These are phyloP conservation scores for Spialia ferax DNA, from an alignment of 2,888 invertebrate genomes.

Conservation along the genomic window DNA sequence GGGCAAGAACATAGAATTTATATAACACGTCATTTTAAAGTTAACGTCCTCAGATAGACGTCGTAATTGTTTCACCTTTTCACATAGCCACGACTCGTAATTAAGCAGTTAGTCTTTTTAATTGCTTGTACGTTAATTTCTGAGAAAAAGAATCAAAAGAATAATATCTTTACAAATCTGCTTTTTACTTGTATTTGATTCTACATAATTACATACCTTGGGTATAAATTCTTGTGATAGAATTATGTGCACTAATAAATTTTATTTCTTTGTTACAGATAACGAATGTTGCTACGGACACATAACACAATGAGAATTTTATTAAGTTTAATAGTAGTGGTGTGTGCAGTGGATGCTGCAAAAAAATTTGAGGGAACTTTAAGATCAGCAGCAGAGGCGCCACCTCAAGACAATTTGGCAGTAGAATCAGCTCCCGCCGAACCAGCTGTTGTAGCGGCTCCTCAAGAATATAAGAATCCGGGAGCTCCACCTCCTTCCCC, in stretches of 20 bases:
- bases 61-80: constrained; percentile 63
- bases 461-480: constrained; percentile 77
- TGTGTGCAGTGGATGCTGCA: constrained; percentile 76
- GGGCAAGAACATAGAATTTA: constrained; percentile 51
- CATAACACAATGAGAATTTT: constrained; percentile 78
- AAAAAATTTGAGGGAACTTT: constrained; percentile 81
- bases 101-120: constrained; percentile 37
- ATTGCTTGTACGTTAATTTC: constrained; percentile 22
- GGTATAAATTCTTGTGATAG: neutral
- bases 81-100: constrained; percentile 47
- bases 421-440: constrained; percentile 79
- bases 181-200: constrained; percentile 22
- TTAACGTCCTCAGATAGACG: constrained; percentile 62
- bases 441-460: constrained; percentile 76
- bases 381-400: constrained; percentile 80
- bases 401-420: constrained; percentile 80
- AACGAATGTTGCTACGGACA: constrained; percentile 76
- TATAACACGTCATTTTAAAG: constrained; percentile 65
- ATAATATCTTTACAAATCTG: constrained; percentile 17
- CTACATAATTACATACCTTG: constrained; percentile 15
- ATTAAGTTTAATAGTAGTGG: constrained; percentile 77
- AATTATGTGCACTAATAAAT: constrained; percentile 36
- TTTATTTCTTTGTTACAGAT: constrained; percentile 80
- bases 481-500: constrained; percentile 69
- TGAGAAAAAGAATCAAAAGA: constrained; percentile 39